Evolutionary conservation across 2,797 vertebrate genomes (phyloP).

Genomic region (Phalloptychus januarius): DNA sequence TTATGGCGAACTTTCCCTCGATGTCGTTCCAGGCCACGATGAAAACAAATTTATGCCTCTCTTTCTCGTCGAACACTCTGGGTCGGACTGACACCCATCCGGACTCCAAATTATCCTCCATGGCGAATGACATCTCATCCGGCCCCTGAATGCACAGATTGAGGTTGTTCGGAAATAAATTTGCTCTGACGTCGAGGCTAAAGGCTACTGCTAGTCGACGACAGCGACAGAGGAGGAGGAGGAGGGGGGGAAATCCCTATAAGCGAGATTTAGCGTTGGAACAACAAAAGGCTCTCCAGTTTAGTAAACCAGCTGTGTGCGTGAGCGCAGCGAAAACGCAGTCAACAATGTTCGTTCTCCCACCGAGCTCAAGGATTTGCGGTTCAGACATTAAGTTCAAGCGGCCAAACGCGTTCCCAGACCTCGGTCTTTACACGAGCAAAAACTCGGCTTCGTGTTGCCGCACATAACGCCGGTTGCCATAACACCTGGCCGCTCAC

Average conservation of each 20-base stretch:
- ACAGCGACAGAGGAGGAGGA: conserved; percentile 11
- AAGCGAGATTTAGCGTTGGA: conserved; percentile 11
- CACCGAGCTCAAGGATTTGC: conserved; percentile 6
- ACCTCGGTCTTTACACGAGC: conserved; percentile 3
- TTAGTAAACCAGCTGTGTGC: conserved; percentile 36
- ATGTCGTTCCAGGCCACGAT: conserved; percentile 97
- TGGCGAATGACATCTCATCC: conserved; percentile 87
- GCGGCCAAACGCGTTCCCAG: conserved; percentile 12
- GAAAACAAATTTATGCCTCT: conserved; percentile 92
- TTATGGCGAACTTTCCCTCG: conserved; percentile 95
- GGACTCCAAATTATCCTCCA: conserved; percentile 93
- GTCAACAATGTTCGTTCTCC: conserved; percentile 29
- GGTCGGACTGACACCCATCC: conserved; percentile 97
- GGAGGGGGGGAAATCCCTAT: neutral
- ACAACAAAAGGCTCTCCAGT: conserved; percentile 55
- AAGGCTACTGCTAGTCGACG: conserved; percentile 42
- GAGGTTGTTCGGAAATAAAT: conserved; percentile 1
- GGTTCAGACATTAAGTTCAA: conserved; percentile 32
- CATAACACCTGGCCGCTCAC: conserved; percentile 54
- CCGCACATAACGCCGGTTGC: conserved; percentile 33
- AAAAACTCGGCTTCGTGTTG: conserved; percentile 2
- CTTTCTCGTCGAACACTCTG: conserved; percentile 91
- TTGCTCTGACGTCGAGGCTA: conserved; percentile 28
- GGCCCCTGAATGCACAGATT: conserved; percentile 35
- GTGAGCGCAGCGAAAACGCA: conserved; percentile 25